A percentile compares a stretch with the other conserved stretches of the same genome.
Conservation (phyloP, 2,113 vertebrate genomes). For the Alaudala cheleensis region DNA sequence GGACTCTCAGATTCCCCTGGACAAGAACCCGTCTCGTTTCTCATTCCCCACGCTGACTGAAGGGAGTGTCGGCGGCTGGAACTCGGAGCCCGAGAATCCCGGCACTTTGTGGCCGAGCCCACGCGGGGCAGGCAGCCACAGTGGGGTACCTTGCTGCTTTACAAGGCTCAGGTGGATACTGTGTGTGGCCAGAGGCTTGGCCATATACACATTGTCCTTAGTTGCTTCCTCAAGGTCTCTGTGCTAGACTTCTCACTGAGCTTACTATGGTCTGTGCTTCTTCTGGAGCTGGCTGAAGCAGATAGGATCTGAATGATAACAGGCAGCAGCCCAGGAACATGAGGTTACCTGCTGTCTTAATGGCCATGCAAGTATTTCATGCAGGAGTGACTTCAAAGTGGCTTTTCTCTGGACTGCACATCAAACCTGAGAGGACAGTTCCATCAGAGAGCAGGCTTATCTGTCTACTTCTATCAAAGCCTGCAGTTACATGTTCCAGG, state of each 20-base stretch:
- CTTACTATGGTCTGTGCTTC: background rate
- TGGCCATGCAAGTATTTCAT: background rate
- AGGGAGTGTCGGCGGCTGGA: too few species aligned
- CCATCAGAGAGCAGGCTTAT: background rate
- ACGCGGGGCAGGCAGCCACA: too few species aligned
- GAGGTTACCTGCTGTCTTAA: background rate
- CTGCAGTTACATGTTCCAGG: background rate
- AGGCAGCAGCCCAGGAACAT: background rate
- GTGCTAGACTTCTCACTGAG: background rate
- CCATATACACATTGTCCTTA: background rate
- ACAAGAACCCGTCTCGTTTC: too few species aligned
- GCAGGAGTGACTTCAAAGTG: background rate
- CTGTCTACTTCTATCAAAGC: background rate
- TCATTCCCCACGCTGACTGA: too few species aligned
- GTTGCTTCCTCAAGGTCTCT: background rate
- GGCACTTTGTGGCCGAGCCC: too few species aligned
- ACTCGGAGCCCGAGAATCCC: too few species aligned
- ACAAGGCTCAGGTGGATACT: background rate
- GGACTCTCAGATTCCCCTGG: too few species aligned
- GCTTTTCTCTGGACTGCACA: background rate
- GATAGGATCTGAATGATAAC: background rate
- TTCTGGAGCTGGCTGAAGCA: background rate
- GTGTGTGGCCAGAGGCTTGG: background rate
- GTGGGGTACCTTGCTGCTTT: background rate
- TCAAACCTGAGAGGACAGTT: background rate